Evolutionary conservation across 1,140 invertebrate species (phyloP).

Genomic region (Panagrolaimus sp.): DNA sequence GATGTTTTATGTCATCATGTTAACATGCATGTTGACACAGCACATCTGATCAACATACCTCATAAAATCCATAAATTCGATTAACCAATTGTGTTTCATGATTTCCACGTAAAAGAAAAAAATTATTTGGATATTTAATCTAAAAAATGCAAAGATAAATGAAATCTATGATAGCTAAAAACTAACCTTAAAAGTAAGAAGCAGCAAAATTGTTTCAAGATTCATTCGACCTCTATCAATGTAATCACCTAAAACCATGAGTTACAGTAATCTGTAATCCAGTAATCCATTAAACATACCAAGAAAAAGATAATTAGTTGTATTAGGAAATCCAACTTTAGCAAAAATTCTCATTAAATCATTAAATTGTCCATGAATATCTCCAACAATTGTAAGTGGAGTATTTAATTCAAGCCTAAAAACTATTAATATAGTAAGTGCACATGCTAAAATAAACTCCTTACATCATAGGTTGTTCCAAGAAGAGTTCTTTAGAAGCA

Average conservation of each 20-base stretch:
- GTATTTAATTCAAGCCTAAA: constrained; percentile 7
- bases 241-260: constrained; percentile 67
- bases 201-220: constrained; percentile 64
- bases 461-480: constrained; percentile 64
- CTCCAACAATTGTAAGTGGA: constrained; percentile 22
- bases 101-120: constrained; percentile 66
- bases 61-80: constrained; percentile 92
- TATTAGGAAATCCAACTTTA: constrained; percentile 43
- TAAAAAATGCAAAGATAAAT: constrained; percentile 36
- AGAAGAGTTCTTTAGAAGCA: constrained; percentile 60
- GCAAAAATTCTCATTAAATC: constrained; percentile 41
- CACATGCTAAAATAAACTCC: constrained; percentile 62
- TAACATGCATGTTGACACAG: no score
- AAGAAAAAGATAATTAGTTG: constrained; percentile 62
- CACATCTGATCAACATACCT: no score
- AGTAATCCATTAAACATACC: no score
- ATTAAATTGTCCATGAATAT: constrained; percentile 42
- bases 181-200: constrained; percentile 78
- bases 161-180: neutral
- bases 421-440: no score
- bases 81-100: constrained; percentile 67
- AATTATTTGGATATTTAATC: constrained; percentile 82
- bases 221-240: constrained; percentile 3
- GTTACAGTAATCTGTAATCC: no score
- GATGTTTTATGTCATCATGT: no score